Conservation (phyloP, 30 jellyfish, hydroid and myxozoan species). For the Phacellophora camtschatica region DNA sequence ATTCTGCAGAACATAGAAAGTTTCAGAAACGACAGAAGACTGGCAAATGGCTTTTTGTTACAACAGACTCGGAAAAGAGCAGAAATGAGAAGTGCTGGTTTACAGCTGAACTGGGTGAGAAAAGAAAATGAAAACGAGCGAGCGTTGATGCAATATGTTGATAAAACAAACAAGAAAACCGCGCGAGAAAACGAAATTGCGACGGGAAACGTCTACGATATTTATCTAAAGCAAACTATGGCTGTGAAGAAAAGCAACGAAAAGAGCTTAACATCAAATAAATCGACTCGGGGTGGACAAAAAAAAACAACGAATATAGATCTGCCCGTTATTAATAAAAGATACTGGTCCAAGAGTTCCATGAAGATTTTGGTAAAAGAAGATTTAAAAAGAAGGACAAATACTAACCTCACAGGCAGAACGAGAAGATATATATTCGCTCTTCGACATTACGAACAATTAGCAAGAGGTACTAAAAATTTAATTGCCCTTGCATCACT, state of each 20-base stretch:
- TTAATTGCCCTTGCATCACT: constrained; percentile 80
- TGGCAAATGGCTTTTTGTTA: background rate
- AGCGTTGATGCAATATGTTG: too few species aligned
- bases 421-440: constrained; percentile 66
- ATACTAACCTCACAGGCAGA: background rate
- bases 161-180: too few species aligned
- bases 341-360: background rate
- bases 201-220: too few species aligned
- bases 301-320: too few species aligned
- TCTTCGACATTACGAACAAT: constrained; percentile 87
- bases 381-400: background rate
- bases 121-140: background rate
- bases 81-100: constrained; percentile 13
- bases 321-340: too few species aligned
- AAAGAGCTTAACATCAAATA: too few species aligned
- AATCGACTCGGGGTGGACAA: too few species aligned
- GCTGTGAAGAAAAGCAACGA: too few species aligned
- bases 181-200: too few species aligned
- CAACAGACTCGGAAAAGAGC: background rate
- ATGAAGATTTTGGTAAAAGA: background rate
- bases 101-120: constrained; percentile 43
- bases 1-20: background rate
- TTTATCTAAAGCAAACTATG: too few species aligned
- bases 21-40: background rate
- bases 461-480: constrained; percentile 85